Evolutionary conservation across 35 echinoderm and acorn worm species (phyloP).

Genomic region (Lytechinus pictus): DNA sequence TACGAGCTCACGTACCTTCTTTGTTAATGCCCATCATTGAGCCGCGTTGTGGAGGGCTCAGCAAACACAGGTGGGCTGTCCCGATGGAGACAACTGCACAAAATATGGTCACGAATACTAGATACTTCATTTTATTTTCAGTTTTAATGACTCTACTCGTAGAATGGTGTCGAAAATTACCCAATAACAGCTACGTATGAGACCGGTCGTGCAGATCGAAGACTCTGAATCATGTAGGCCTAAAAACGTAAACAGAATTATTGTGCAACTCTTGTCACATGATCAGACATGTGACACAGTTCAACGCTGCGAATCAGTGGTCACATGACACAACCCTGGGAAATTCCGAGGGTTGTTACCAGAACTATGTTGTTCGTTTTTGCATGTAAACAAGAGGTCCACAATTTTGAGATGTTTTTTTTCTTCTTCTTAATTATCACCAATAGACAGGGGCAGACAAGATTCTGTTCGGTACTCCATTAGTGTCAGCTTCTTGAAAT

Average conservation of each 20-base stretch:
- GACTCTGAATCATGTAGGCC: no score
- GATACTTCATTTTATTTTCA: neutral
- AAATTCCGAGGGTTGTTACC: no score
- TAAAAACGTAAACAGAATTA: neutral
- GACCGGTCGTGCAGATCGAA: no score
- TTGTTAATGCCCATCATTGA: slow-evolving; percentile 75
- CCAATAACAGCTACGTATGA: no score
- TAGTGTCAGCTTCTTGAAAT: no score
- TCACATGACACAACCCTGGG: neutral
- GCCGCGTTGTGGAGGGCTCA: slow-evolving; percentile 76
- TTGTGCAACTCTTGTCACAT: neutral
- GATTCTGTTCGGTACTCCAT: no score
- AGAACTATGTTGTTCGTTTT: no score
- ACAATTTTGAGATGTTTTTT: no score
- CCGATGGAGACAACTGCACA: neutral
- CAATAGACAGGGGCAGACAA: no score
- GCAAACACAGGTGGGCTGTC: slow-evolving; percentile 66
- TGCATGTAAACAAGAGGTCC: no score
- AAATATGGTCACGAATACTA: neutral
- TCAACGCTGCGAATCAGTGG: neutral
- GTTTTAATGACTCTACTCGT: neutral
- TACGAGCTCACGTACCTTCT: slow-evolving; percentile 36
- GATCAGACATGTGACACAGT: neutral
- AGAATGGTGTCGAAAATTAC: neutral
- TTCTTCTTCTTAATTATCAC: no score